Base-by-base conservation (phyloP, 2,888 invertebrate genomes). In the Microdon myrmicae region DNA sequence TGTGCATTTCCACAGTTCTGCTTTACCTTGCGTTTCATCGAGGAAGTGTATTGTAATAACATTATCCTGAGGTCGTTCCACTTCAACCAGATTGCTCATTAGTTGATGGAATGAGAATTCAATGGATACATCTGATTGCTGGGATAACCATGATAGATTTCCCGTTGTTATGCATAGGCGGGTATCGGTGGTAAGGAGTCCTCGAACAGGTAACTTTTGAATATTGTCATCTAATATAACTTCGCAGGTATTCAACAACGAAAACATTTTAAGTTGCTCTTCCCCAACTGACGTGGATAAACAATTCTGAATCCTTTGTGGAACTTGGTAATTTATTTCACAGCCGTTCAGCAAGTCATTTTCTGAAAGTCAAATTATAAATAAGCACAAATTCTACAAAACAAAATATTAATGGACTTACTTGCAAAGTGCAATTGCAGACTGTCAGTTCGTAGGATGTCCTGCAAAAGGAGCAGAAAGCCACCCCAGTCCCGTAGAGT, bases 51-150 rank as follows among this genome's bases (percentile, higher is more conserved):
- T 73, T 22, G 71, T 74, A 34, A 83, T 73, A 5, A 69, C 67
- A 67, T 72, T 73, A 6, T 81, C 79, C 51, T 82, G 81, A 2
- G 69, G 23, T 1, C 68, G 71, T 19, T 77, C 77, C 48, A 84
- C 80, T 72, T 82, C 83, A 3, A 84, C 79, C 32, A 84, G 74
- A 74, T 84, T 84, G 55, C 79, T 82, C 77, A 85, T 82, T 3
- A 79, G 75, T 71, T 84, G 84, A 6, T 79, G 79, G 7, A 75
- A 69, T 20, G 74, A 71, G 4, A 81, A 68, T 13, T 75, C 70
- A 1, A 77, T 58, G 1, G 53, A 8, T 6, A 67, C 59, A 39
- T 73, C 71, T 9, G 71, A 71, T 14, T 72, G 71, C 1, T 76
- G 71, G 4, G 81, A 69, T 7, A 85, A 71, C 84, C 84, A 84